These are phyloP conservation scores for Trichomalopsis sarcophagae DNA, from an alignment of 1,140 invertebrate genomes.

Conservation along the genomic window DNA sequence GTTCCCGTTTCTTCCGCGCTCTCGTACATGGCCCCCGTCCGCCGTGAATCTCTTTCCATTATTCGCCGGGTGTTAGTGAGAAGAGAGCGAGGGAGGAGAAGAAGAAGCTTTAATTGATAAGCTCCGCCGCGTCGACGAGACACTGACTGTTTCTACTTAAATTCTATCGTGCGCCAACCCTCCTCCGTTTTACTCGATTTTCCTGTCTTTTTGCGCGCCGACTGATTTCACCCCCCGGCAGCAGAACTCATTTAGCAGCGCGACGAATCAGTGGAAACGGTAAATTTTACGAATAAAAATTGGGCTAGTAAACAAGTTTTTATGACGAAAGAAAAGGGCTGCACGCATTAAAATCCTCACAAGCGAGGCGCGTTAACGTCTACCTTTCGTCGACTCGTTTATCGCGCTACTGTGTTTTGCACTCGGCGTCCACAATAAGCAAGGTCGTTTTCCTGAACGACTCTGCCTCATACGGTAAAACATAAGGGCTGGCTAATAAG, in stretches of 20 bases:
- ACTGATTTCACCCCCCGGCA: not conserved
- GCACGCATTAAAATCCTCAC: not conserved
- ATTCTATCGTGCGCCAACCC: constrained; percentile 15
- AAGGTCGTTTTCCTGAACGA: not conserved
- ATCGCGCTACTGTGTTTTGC: constrained; percentile 7
- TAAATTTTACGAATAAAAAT: constrained; percentile 6
- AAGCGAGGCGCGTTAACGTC: not conserved
- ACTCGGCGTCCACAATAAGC: constrained; percentile 3
- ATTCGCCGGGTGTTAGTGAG: not conserved
- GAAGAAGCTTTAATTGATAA: constrained; percentile 49
- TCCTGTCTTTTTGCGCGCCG: not conserved
- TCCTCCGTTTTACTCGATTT: not conserved
- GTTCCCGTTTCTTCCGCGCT: not conserved
- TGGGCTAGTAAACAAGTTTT: not conserved
- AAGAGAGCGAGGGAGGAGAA: not conserved
- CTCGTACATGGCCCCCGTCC: not conserved
- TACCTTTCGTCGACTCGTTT: not conserved
- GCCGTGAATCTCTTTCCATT: not conserved
- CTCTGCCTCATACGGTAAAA: not conserved
- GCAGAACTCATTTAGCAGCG: not conserved
- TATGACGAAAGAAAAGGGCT: not conserved
- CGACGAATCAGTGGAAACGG: not conserved
- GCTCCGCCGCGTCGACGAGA: constrained; percentile 37
- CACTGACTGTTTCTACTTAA: constrained; percentile 40
- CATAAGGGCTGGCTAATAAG: constrained; percentile 35